Evolutionary conservation across 2,113 vertebrate species (phyloP), one percentile per base, ranked within the genome.

Genomic region (Tragelaphus scriptus): DNA sequence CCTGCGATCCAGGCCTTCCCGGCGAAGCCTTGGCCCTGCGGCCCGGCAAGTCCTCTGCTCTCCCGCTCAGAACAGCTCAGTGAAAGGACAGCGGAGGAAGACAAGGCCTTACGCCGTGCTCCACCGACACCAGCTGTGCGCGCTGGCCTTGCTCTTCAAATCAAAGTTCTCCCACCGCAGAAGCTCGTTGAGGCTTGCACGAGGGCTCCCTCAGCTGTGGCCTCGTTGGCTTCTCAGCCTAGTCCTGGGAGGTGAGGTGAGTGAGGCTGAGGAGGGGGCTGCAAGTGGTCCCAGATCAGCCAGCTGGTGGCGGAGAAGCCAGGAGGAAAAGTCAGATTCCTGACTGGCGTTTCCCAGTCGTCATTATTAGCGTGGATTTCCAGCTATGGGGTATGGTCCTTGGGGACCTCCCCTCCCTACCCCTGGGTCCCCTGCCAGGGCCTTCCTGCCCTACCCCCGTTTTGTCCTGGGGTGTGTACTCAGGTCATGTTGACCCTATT

Each of bases 61-160:
- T 55, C 53, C 68, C 28, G 32, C 63, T 59, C 30, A 25, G 68
- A 91, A 1, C 21, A 44, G 36, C 21, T 40, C 68, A 40, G 36
- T 6, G 68, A 25, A 36, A 44, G 36, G 68, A 25, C 0, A 0
- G 68, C 1, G 0, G 68, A 40, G 36, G 71, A 75, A 44, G 36
- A 44, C 5, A 11, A 2, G 0, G 71, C 71, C 71, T 75, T 36
- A 75, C 0, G 2, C 11, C 23, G 1, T 1, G 21, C 21, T 75
- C 36, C 71, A 21, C 21, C 36, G 40, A 19, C 21, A 25, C 71
- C 11, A 44, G 71, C 36, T 36, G 71, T 40, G 71, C 11, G 3
- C 0, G 5, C n/a, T 44, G 16, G 11, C 13, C 55, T 30, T 91
- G 61, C 6, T 65, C 85, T 30, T 55, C 15, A 51, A 86, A 26